These are phyloP conservation scores for Taenaris catops DNA, from an alignment of 2,888 invertebrate genomes.

Conservation along the genomic window DNA sequence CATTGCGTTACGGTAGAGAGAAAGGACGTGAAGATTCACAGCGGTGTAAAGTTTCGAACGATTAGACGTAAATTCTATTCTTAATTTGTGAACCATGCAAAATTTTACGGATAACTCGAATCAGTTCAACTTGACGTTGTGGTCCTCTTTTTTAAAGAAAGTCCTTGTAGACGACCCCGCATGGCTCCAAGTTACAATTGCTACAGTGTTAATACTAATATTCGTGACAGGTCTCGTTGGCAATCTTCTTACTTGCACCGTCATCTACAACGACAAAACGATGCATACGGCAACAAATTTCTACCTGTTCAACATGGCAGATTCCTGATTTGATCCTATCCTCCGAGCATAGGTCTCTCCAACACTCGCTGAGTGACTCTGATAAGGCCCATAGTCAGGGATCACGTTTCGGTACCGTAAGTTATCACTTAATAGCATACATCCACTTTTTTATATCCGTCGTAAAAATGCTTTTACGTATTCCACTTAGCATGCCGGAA, in stretches of 20 bases:
- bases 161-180: constrained; percentile 28
- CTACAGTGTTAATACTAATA: constrained; percentile 29
- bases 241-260: constrained; percentile 58
- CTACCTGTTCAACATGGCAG: constrained; percentile 58
- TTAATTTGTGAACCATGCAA: constrained; percentile 1
- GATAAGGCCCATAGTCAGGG: too few relatives aligned
- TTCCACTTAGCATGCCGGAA: too few relatives aligned
- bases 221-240: constrained; percentile 45
- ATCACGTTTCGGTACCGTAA: too few relatives aligned
- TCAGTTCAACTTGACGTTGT: constrained; percentile 31
- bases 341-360: too few relatives aligned
- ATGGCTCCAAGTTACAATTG: constrained; percentile 29
- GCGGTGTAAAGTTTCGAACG: too few relatives aligned
- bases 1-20: constrained; percentile 12
- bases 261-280: constrained; percentile 52
- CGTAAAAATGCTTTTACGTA: too few relatives aligned
- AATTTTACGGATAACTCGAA: constrained; percentile 11
- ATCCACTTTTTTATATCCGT: too few relatives aligned
- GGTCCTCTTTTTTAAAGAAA: constrained; percentile 35
- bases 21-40: constrained; percentile 2
- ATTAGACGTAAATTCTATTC: too few relatives aligned
- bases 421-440: too few relatives aligned
- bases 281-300: constrained; percentile 65
- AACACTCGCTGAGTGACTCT: too few relatives aligned
- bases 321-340: constrained; percentile 55